Percentiles rank a stretch among this genome's conserved stretches.
Conservation (phyloP, 2,888 invertebrate genomes). For the Anagyrus pseudococci region DNA sequence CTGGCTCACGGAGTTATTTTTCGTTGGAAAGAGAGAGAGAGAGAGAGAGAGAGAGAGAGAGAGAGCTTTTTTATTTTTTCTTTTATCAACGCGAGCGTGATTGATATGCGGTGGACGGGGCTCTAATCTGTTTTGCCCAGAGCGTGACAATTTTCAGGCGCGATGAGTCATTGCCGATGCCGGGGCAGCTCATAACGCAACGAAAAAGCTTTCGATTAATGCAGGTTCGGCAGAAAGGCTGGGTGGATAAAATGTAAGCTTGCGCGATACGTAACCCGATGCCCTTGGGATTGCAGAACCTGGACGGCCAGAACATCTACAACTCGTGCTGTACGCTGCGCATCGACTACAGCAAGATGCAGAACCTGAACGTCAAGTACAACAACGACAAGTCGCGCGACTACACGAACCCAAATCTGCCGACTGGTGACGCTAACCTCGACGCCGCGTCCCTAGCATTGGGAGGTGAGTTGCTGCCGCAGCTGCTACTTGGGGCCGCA, state of each 20-base stretch:
- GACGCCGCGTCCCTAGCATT: constrained; percentile 71
- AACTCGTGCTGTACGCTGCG: constrained; percentile 99
- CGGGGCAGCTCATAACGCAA: too few relatives aligned
- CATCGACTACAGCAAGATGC: constrained; percentile 99
- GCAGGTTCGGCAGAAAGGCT: too few relatives aligned
- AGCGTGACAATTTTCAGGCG: too few relatives aligned
- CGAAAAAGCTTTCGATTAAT: too few relatives aligned
- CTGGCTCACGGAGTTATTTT: too few relatives aligned
- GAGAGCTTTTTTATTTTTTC: too few relatives aligned
- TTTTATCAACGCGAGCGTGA: too few relatives aligned
- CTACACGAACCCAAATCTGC: constrained; percentile 98
- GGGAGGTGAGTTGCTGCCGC: constrained; percentile 70
- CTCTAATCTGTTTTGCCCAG: too few relatives aligned
- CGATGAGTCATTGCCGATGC: too few relatives aligned
- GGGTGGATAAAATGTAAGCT: neutral
- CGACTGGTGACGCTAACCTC: constrained; percentile 84
- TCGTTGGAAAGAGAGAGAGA: too few relatives aligned
- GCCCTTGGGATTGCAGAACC: constrained; percentile 70
- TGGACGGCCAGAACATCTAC: constrained; percentile 99
- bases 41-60: too few relatives aligned
- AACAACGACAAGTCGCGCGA: constrained; percentile 99
- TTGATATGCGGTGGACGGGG: too few relatives aligned
- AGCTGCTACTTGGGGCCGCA: constrained; percentile 65
- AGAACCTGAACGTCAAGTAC: constrained; percentile 97
- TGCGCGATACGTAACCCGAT: neutral